Base-by-base conservation (phyloP, 1,140 invertebrate genomes). In the Drosophila nebulosa region DNA sequence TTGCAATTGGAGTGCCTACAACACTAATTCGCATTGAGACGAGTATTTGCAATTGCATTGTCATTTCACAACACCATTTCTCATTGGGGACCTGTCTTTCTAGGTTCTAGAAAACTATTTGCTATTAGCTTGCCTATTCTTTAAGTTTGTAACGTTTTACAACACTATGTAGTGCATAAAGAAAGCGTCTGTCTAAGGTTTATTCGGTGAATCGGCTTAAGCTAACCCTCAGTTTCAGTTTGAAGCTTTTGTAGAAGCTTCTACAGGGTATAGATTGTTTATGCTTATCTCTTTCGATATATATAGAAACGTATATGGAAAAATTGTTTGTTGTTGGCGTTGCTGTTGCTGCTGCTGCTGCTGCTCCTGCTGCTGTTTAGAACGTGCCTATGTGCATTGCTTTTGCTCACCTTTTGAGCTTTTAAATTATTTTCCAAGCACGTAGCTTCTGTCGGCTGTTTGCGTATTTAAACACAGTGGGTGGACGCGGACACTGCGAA, bases 401-500 rank as follows among this genome's bases (percentile, higher is more conserved):
- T 64, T 85, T 80, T 85, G 78, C 80, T 90, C 86, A 90, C 86
- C 86, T 90, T 90, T 90, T 90, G 88, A 90, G 86, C 86, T 88
- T 90, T 90, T 90, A 90, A 90, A 90, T 90, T 83, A 90, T 90
- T 90, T 90, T 88, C 86, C 75, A 90, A 80, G 86, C 86, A 90
- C 86, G 88, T 85, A 83, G 72, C 74, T 70, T 83, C 83, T 76
- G 84, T 89, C 83, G 83, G 64, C 84, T 88, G 83, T 88, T 88
- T 88, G 83, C 83, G 84, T 88, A 88, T 89, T 89, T 88, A 88
- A 88, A 79, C 83, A 86, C 88, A 6, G 30, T 27, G 55, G 58
- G 24, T 21, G 51, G 46, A 46, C 18, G 39, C 18, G 39, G 39
- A 46, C 39, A 46, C 16, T 46, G 9, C 6, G 18, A 46, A 46